Percentiles rank a stretch among this genome's conserved stretches.
Conservation (phyloP, 2,797 vertebrate genomes). For the Catostomus latipinnis region DNA sequence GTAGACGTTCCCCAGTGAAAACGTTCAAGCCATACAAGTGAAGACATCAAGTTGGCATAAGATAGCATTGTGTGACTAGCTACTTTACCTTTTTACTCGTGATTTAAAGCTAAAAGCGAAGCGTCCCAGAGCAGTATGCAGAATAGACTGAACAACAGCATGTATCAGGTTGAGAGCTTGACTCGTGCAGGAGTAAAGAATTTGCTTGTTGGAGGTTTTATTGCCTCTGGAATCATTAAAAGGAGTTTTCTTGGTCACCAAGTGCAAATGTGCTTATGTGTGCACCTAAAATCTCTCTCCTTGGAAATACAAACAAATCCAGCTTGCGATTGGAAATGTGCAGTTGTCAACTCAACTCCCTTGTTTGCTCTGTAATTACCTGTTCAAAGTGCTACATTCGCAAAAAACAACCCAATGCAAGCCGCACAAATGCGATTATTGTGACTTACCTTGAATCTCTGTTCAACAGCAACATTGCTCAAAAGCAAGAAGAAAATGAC, state of each 20-base stretch:
- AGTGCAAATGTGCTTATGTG: constrained; percentile 22
- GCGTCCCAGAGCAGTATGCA: neutral
- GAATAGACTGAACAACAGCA: neutral
- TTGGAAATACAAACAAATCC: constrained; percentile 71
- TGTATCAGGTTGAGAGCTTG: neutral
- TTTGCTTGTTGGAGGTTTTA: constrained; percentile 20
- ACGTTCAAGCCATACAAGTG: no score
- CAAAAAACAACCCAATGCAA: constrained; percentile 29
- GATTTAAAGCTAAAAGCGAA: no score
- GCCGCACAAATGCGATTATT: constrained; percentile 11
- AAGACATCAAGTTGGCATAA: no score
- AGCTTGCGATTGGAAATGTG: constrained; percentile 69
- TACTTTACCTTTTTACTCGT: no score
- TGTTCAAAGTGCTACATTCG: constrained; percentile 63
- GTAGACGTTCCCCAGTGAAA: no score
- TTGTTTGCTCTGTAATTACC: constrained; percentile 69
- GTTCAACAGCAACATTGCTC: constrained; percentile 8
- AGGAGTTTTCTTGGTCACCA: constrained; percentile 49
- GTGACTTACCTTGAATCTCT: constrained; percentile 41
- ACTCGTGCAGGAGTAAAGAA: neutral
- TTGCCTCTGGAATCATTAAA: constrained; percentile 48
- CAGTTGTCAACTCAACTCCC: constrained; percentile 69
- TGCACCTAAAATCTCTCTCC: constrained; percentile 31
- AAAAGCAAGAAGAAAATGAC: neutral
- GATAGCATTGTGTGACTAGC: no score